phyloP scores from a whole-genome alignment of 2,797 vertebrate genomes.

The Myripristis jacobus region DNA sequence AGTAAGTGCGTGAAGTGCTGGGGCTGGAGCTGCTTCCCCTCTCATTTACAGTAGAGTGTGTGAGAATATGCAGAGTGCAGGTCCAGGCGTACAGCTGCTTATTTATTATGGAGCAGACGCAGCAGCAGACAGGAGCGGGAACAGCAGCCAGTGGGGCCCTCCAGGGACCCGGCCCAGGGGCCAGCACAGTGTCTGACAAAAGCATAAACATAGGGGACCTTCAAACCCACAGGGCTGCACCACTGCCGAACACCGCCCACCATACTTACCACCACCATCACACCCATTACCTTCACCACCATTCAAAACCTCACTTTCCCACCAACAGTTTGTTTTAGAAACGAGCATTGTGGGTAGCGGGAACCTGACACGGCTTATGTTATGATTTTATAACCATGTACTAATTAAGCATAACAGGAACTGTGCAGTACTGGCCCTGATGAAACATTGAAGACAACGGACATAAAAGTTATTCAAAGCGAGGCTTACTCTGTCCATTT shows the following conservation, averaged over 20 bases:
- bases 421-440: slow-evolving; percentile 48
- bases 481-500: slow-evolving; percentile 28
- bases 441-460: slow-evolving; percentile 57
- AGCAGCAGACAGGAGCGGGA: slow-evolving; percentile 61
- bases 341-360: slow-evolving; percentile 55
- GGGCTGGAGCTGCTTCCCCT: slow-evolving; percentile 45
- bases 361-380: slow-evolving; percentile 66
- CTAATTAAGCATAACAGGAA: slow-evolving; percentile 76
- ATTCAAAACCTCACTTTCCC: slow-evolving; percentile 56
- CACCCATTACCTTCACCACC: slow-evolving; percentile 41
- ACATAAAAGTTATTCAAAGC: slow-evolving; percentile 48
- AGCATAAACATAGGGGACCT: slow-evolving; percentile 77
- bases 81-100: slow-evolving; percentile 72
- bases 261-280: slow-evolving; percentile 43
- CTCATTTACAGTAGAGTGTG: slow-evolving; percentile 70
- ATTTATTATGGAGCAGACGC: slow-evolving; percentile 77
- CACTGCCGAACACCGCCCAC: slow-evolving; percentile 66
- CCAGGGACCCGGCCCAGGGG: slow-evolving; percentile 55
- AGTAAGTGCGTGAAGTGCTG: slow-evolving; percentile 46
- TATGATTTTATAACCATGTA: slow-evolving; percentile 73
- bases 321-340: slow-evolving; percentile 72
- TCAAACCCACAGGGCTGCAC: slow-evolving; percentile 60
- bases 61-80: slow-evolving; percentile 72
- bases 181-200: slow-evolving; percentile 74
- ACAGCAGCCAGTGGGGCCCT: slow-evolving; percentile 59